Conservation (phyloP, 2,888 invertebrate genomes). For the Muschampia plurimacula region DNA sequence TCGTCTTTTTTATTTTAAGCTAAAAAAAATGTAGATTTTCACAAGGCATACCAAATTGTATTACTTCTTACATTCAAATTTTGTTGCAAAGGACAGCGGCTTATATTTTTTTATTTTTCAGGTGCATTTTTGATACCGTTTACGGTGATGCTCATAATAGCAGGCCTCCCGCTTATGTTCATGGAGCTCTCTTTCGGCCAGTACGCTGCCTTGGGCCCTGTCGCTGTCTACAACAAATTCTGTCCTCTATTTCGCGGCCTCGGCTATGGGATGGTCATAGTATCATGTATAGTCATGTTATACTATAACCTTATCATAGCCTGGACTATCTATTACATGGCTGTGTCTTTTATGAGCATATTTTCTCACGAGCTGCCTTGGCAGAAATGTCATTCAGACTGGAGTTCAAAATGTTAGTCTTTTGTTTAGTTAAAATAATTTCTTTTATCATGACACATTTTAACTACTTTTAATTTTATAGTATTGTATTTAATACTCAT, state of each 20-base stretch:
- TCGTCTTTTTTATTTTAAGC: too few species aligned
- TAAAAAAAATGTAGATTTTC: too few species aligned
- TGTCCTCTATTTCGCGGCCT: constrained; percentile 91
- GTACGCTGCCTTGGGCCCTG: constrained; percentile 91
- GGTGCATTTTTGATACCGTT: constrained; percentile 95
- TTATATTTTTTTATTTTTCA: constrained; percentile 56
- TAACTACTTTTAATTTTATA: too few species aligned
- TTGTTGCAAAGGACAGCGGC: too few species aligned
- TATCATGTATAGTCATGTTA: constrained; percentile 91
- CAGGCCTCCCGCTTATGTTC: constrained; percentile 93
- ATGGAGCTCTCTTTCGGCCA: constrained; percentile 95
- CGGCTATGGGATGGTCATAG: constrained; percentile 91
- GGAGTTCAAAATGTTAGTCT: constrained; percentile 88
- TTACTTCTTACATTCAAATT: too few species aligned
- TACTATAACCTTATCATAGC: constrained; percentile 92
- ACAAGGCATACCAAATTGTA: too few species aligned
- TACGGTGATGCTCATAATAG: constrained; percentile 91
- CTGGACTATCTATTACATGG: constrained; percentile 92
- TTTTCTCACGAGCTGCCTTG: constrained; percentile 87
- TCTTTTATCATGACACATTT: too few species aligned
- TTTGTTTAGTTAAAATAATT: neutral
- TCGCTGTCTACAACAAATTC: constrained; percentile 92
- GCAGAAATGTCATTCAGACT: constrained; percentile 89
- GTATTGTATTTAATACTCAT: neutral
- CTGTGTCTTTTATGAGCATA: constrained; percentile 86